Percentiles rank a stretch among this genome's conserved stretches.
phyloP scores from a whole-genome alignment of 1,140 invertebrate species.

The Polyergus mexicanus region DNA sequence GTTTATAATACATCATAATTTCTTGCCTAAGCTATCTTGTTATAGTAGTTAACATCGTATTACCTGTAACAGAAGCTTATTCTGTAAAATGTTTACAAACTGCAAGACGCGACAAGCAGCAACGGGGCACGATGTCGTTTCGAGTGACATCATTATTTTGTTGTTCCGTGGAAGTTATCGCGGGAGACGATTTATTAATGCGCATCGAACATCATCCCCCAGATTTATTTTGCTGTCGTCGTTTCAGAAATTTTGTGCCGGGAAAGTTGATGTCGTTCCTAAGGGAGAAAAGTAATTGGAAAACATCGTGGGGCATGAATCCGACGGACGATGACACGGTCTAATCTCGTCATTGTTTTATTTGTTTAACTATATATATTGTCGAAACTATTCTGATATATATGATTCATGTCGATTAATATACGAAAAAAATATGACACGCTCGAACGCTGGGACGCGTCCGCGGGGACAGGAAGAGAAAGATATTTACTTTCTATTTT shows the following conservation, averaged over 20 bases:
- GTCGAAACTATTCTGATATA: background rate
- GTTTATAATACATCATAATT: background rate
- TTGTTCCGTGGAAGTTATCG: constrained; percentile 40
- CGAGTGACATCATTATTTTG: constrained; percentile 43
- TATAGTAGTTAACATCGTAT: constrained; percentile 33
- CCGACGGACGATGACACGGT: background rate
- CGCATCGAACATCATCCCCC: background rate
- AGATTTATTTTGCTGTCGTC: constrained; percentile 18
- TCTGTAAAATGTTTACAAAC: constrained; percentile 37
- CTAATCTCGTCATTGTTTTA: background rate
- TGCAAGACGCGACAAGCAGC: constrained; percentile 40
- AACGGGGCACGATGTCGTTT: constrained; percentile 44
- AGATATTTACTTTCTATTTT: background rate
- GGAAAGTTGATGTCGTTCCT: background rate
- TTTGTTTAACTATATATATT: background rate
- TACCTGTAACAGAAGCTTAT: constrained; percentile 14
- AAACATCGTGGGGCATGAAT: constrained; percentile 4
- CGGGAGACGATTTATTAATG: constrained; percentile 30
- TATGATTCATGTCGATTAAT: background rate
- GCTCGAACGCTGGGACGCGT: background rate
- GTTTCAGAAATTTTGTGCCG: background rate
- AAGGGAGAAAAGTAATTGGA: constrained; percentile 26
- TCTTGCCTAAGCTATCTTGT: background rate
- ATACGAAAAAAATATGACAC: background rate
- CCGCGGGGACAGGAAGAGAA: background rate